These are phyloP conservation scores for Alligator sinensis DNA, from an alignment of 2,113 vertebrate species.

Conservation along the genomic window DNA sequence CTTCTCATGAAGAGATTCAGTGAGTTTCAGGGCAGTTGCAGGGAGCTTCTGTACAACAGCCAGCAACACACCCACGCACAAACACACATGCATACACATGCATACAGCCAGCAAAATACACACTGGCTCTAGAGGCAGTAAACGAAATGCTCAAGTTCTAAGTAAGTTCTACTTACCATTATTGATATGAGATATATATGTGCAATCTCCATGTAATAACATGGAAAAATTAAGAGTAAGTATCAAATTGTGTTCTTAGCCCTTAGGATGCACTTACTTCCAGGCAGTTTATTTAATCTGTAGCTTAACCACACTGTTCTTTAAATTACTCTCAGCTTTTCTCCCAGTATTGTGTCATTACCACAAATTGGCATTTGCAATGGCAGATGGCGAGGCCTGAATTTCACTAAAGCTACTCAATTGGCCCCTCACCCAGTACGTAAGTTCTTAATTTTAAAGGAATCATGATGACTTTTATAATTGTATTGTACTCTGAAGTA, in stretches of 20 bases:
- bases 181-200: not conserved
- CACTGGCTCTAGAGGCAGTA: too few species aligned
- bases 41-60: not conserved
- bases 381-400: fast-evolving
- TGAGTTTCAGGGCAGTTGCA: not conserved
- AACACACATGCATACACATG: too few species aligned
- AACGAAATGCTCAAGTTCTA: too few species aligned
- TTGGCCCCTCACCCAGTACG: not conserved
- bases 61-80: too few species aligned
- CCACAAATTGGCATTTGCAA: not conserved
- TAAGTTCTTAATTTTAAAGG: not conserved
- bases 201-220: not conserved
- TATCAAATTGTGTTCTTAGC: not conserved
- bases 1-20: not conserved
- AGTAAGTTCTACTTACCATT: not conserved
- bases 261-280: not conserved
- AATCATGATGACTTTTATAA: not conserved
- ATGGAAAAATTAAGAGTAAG: not conserved
- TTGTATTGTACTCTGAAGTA: not conserved
- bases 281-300: not conserved
- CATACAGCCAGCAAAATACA: too few species aligned
- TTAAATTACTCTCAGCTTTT: not conserved
- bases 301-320: not conserved
- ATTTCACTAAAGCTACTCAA: not conserved
- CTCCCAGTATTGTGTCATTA: not conserved